Conservation (phyloP, 64 coral and sea anemone species). For the Dendrophyllia cribrosa region DNA sequence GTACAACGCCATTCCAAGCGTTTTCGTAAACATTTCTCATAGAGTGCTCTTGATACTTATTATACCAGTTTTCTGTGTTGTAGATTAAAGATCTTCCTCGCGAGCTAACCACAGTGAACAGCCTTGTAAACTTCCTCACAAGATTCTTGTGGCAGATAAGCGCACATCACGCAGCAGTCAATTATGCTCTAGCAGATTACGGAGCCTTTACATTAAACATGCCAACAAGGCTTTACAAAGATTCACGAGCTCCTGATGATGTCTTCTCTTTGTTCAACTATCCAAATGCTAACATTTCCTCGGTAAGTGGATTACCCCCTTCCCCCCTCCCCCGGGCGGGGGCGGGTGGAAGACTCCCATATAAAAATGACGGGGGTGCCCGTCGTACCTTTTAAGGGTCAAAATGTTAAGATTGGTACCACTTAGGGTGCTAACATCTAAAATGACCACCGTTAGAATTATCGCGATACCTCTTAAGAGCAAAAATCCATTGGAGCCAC, state of each 20-base stretch:
- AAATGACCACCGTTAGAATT: too few relatives aligned
- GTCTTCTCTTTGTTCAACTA: conserved; percentile 57
- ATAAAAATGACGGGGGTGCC: too few relatives aligned
- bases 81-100: conserved; percentile 80
- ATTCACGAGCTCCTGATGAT: conserved; percentile 18
- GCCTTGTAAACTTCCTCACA: conserved; percentile 58
- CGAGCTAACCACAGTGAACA: conserved; percentile 39
- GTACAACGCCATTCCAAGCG: too few relatives aligned
- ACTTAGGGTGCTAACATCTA: too few relatives aligned
- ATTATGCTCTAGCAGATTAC: conserved; percentile 79
- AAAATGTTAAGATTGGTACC: too few relatives aligned
- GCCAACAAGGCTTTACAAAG: conserved; percentile 80
- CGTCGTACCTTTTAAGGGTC: too few relatives aligned
- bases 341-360: too few relatives aligned
- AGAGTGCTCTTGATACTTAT: neutral
- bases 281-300: conserved; percentile 59
- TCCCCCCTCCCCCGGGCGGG: too few relatives aligned
- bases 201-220: conserved; percentile 61
- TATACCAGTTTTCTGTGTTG: neutral
- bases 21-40: too few relatives aligned
- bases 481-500: too few relatives aligned
- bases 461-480: too few relatives aligned
- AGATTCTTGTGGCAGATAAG: conserved; percentile 58
- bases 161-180: conserved; percentile 70
- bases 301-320: conserved; percentile 39